Base-by-base conservation (phyloP, 2,113 vertebrate genomes). In the Trochalopteron elliotii region DNA sequence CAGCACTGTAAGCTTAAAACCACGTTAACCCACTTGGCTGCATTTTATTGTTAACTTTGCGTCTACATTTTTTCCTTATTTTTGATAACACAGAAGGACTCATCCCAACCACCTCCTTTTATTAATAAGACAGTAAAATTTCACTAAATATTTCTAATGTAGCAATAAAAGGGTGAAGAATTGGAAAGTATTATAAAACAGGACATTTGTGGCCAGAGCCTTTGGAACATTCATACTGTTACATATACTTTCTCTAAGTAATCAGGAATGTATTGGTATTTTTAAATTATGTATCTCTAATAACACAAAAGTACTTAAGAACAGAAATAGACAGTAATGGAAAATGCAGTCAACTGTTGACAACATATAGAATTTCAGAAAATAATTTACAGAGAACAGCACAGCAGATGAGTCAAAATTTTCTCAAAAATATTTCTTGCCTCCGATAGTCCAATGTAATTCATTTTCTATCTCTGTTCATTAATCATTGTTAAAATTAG, bases 401-500 rank as follows among this genome's bases (percentile, higher is more conserved):
- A 98, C 98, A 98, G 99, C 99, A 99, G 98, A 99, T 97, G 98
- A 99, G 99, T 99, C 99, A 99, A 99, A 99, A 99, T 99, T 99
- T 99, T 99, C 98, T 98, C 98, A 99, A 99, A 99, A 99, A 99
- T 99, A 99, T 99, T 99, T 99, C 98, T 98, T 99, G 99, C 99
- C 99, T 99, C 98, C 98, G 98, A 99, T 99, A 99, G 99, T 99
- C 99, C 99, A 98, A 99, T 99, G 99, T 99, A 99, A 99, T 99
- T 99, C 99, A 99, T 99, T 99, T 99, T 99, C 99, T 99, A 99
- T 99, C 99, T 99, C 99, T 99, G 99, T 99, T 99, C 99, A 99
- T 99, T 99, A 99, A 99, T 99, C 99, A 99, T 99, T 99, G 99
- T 99, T 99, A 99, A 99, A 99, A 99, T 99, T 99, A 99, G 99